Percentiles rank a stretch among this genome's conserved stretches.
These are phyloP conservation scores for Lampris incognitus DNA, from an alignment of 2,113 vertebrate species.

Conservation along the genomic window DNA sequence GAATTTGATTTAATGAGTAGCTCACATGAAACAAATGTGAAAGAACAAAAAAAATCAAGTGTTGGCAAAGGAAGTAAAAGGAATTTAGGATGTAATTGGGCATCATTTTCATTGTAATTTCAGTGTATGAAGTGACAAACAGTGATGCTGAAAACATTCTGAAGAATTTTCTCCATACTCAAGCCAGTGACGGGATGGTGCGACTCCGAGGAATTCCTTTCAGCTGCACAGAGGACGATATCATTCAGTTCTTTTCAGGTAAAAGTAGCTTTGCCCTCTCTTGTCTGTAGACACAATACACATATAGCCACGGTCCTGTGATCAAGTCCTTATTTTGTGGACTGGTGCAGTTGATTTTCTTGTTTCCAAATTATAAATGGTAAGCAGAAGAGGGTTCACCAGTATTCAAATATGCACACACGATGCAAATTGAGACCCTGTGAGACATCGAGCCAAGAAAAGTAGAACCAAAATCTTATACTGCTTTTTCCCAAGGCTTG, in stretches of 20 bases:
- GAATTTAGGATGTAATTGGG: neutral
- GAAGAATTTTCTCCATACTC: slow-evolving; percentile 52
- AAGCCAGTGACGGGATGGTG: slow-evolving; percentile 81
- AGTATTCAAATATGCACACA: too few species aligned
- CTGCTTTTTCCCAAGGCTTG: slow-evolving; percentile 58
- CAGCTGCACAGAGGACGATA: slow-evolving; percentile 84
- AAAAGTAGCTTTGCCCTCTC: neutral
- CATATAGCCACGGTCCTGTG: neutral
- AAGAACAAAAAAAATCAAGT: too few species aligned
- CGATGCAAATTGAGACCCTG: too few species aligned
- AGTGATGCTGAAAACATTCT: slow-evolving; percentile 87
- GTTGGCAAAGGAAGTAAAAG: too few species aligned
- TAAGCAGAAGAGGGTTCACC: too few species aligned
- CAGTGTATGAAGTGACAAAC: slow-evolving; percentile 88
- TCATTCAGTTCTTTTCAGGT: slow-evolving; percentile 91
- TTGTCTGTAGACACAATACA: neutral
- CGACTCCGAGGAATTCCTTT: slow-evolving; percentile 90
- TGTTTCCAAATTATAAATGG: too few species aligned
- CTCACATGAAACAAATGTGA: too few species aligned
- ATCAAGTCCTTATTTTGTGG: too few species aligned
- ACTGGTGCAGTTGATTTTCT: too few species aligned
- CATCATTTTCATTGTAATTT: neutral
- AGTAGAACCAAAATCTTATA: neutral
- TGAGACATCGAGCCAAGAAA: too few species aligned
- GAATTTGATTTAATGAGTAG: too few species aligned